Percentiles rank a stretch among this genome's conserved stretches.
Evolutionary conservation across 2,113 vertebrate species (phyloP).

Genomic region (Gavialis gangeticus): DNA sequence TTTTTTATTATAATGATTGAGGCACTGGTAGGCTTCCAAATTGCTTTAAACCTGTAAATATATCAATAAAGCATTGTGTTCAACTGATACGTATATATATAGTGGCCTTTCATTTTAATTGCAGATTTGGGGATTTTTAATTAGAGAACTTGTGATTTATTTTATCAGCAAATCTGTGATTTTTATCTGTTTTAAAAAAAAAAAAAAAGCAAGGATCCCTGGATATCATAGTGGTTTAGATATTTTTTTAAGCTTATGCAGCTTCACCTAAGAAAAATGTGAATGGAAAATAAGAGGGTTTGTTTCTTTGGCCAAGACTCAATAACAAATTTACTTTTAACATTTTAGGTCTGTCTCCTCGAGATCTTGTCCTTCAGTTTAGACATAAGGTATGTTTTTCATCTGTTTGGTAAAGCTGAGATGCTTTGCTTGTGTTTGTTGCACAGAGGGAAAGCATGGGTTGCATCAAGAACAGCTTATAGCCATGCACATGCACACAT

Average conservation of each 20-base stretch:
- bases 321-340: slow-evolving; percentile 36
- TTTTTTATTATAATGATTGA: too few relatives aligned
- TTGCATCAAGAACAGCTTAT: background rate
- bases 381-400: slow-evolving; percentile 90
- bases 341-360: slow-evolving; percentile 90
- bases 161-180: too few relatives aligned
- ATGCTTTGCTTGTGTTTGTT: background rate
- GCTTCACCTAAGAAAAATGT: background rate
- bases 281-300: background rate
- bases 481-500: background rate
- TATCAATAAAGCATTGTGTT: too few relatives aligned
- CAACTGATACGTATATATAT: too few relatives aligned
- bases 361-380: slow-evolving; percentile 97
- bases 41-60: too few relatives aligned
- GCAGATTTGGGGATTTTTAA: too few relatives aligned
- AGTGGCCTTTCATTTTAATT: too few relatives aligned
- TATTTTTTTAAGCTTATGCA: background rate
- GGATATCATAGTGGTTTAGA: too few relatives aligned
- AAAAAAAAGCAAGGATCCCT: too few relatives aligned
- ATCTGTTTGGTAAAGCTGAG: background rate
- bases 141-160: too few relatives aligned
- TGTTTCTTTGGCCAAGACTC: background rate
- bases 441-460: background rate
- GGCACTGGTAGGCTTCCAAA: too few relatives aligned
- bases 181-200: too few relatives aligned